These are phyloP conservation scores for Aphelenchoides fujianensis DNA, from an alignment of 1,140 invertebrate genomes.

Conservation along the genomic window DNA sequence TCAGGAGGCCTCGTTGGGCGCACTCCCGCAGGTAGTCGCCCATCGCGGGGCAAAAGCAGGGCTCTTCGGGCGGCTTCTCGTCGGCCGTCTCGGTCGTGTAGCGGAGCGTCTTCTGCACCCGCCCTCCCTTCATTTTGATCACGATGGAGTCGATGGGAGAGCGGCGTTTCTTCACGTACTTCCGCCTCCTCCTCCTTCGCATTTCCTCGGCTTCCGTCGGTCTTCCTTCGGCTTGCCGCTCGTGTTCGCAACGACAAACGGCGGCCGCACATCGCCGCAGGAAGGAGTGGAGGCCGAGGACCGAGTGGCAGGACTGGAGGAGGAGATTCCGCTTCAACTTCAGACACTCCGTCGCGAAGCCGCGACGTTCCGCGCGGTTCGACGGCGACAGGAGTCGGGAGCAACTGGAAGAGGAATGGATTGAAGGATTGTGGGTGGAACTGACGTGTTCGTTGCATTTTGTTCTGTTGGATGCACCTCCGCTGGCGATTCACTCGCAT, in stretches of 20 bases:
- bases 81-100: not conserved
- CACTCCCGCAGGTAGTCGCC: slow-evolving; percentile 12
- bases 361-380: slow-evolving; percentile 6
- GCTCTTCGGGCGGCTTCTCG: not conserved
- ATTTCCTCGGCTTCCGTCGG: not conserved
- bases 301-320: not conserved
- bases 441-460: not conserved
- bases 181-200: not conserved
- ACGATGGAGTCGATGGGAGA: no score
- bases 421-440: not conserved
- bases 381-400: not conserved
- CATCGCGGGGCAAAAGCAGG: not conserved
- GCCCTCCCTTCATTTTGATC: no score
- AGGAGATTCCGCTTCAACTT: not conserved
- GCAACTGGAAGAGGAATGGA: slow-evolving; percentile 1
- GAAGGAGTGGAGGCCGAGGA: not conserved
- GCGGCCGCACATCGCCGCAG: not conserved
- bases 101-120: not conserved
- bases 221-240: not conserved
- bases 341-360: not conserved
- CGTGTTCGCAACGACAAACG: slow-evolving; percentile 8
- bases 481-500: not conserved
- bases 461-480: not conserved
- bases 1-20: slow-evolving; percentile 2
- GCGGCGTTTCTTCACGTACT: not conserved